Evolutionary conservation across 2,888 invertebrate species (phyloP), one percentile per base, ranked within the genome.

Genomic region (Deladenus siricidicola): DNA sequence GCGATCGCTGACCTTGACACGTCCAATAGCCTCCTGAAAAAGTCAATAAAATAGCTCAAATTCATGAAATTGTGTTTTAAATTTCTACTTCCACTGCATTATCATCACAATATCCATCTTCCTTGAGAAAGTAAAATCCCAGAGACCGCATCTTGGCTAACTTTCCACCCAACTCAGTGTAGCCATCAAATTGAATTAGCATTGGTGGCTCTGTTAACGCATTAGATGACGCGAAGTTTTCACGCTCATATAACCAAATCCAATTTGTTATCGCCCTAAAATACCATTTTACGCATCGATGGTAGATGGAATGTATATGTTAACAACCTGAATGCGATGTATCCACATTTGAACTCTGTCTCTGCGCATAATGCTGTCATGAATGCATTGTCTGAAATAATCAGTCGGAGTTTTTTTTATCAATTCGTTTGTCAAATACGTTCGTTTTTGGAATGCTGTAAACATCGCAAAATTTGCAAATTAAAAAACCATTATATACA

Each of bases 101-200:
- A n/a, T n/a, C n/a, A n/a, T n/a, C n/a, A n/a, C 57, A 62, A 6
- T 42, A 34, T 1, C 66, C 68, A 57, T 72, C 63, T 4, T 61
- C 29, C 17, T 59, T 43, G 57, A 71, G 47, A 58, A 75, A 76
- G 49, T 76, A 74, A 56, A 76, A 76, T 21, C 76, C 76, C 26
- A 75, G 64, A 3, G 50, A 29, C 45, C 61, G 64, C 73, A 76
- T 74, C 68, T 72, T 67, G 14, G 53, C 62, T 8, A 69, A 26
- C 49, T 69, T 69, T n/a, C 65, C 65, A 3, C 71, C 71, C 8
- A 70, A 50, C 23, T 63, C 71, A 19, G 77, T 75, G 51, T 78
- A 71, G 8, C 77, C 76, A 51, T 77, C 77, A 56, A 77, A 77
- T 51, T 77, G 77, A 10, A 77, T 68, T 24, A 78, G 68, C 8